Percentiles rank a stretch among this genome's conserved stretches.
Evolutionary conservation across 2,888 invertebrate species (phyloP).

Genomic region (Anthrax anthrax): DNA sequence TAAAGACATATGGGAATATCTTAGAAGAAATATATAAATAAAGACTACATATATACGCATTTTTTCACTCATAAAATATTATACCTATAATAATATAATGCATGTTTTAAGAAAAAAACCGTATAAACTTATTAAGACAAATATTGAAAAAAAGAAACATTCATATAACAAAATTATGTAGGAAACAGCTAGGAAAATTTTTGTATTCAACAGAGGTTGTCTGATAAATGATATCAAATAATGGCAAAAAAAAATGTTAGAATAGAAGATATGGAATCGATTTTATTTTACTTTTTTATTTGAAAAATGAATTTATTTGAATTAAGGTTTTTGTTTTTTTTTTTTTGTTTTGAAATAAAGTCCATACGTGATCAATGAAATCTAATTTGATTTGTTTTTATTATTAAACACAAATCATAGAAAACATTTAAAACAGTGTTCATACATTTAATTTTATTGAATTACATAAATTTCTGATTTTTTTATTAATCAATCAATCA

Average conservation of each 20-base stretch:
- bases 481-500: background rate
- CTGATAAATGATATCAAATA: constrained; percentile 4
- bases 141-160: too few relatives aligned
- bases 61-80: too few relatives aligned
- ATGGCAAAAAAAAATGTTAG: background rate
- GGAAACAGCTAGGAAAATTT: constrained; percentile 4
- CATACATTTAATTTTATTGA: background rate
- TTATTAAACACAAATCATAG: too few relatives aligned
- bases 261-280: background rate
- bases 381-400: too few relatives aligned
- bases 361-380: too few relatives aligned
- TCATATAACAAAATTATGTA: background rate
- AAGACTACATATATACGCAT: too few relatives aligned
- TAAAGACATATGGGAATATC: constrained; percentile 13
- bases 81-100: too few relatives aligned
- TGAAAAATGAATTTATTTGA: background rate
- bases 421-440: too few relatives aligned
- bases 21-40: background rate
- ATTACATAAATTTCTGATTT: background rate
- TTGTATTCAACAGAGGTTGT: constrained; percentile 7
- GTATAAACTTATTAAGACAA: too few relatives aligned
- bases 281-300: background rate
- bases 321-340: background rate
- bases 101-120: too few relatives aligned
- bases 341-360: too few relatives aligned